Evolutionary conservation across 2,797 vertebrate species (phyloP).

Genomic region (Sebastes wilsoni): DNA sequence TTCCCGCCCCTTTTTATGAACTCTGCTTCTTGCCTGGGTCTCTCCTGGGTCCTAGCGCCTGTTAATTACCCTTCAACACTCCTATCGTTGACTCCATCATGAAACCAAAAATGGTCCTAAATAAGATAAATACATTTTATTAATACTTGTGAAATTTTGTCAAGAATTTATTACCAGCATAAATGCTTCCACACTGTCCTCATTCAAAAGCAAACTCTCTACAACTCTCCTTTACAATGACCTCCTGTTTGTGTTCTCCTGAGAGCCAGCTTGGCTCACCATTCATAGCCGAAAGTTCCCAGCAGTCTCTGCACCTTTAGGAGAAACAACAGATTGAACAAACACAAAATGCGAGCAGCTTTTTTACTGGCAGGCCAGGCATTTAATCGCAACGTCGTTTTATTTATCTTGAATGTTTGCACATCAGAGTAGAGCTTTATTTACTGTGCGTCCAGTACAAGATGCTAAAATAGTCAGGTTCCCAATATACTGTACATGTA

Average conservation of each 20-base stretch:
- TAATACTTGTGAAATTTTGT: background rate
- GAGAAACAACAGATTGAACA: conserved; percentile 62
- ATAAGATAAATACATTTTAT: background rate
- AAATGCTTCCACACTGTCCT: background rate
- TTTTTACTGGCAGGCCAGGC: conserved; percentile 15
- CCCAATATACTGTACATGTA: background rate
- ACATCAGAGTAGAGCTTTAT: conserved; percentile 36
- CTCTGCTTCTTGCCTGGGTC: background rate
- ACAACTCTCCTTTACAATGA: background rate
- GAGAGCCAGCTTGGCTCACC: conserved; percentile 1
- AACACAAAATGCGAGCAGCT: conserved; percentile 47
- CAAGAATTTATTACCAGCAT: background rate
- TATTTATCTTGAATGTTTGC: conserved; percentile 50
- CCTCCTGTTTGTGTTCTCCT: conserved; percentile 5
- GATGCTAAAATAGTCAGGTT: background rate
- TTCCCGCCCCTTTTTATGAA: background rate
- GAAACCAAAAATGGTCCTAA: background rate
- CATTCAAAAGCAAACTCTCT: background rate
- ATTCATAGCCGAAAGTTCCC: conserved; percentile 32
- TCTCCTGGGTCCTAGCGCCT: background rate
- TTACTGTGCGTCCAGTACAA: conserved; percentile 20
- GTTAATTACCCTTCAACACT: background rate
- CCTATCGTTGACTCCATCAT: background rate
- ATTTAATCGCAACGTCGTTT: conserved; percentile 37
- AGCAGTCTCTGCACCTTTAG: conserved; percentile 32